Percentiles rank a stretch among this genome's conserved stretches.
phyloP scores from a whole-genome alignment of 2,888 invertebrate genomes.

The Drosophila prolongata region DNA sequence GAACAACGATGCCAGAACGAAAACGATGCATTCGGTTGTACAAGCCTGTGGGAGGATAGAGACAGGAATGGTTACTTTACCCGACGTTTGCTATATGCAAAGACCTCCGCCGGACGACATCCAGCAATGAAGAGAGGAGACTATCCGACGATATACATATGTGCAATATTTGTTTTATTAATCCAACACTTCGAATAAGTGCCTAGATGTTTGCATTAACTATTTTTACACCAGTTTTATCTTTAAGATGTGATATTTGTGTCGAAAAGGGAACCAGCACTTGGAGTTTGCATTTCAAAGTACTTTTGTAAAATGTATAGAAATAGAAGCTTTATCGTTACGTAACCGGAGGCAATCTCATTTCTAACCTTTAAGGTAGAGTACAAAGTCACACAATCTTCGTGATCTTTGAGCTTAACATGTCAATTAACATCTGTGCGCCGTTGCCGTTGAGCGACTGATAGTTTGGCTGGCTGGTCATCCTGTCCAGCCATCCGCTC shows the following conservation, averaged over 20 bases:
- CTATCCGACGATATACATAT: constrained; percentile 7
- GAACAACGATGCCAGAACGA: constrained; percentile 10
- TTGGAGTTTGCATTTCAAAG: constrained; percentile 14
- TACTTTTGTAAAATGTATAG: constrained; percentile 22
- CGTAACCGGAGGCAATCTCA: constrained; percentile 8
- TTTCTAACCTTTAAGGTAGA: constrained; percentile 12
- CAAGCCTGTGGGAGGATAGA: neutral
- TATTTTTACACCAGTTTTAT: constrained; percentile 39
- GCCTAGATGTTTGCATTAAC: constrained; percentile 55
- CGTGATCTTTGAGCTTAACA: constrained; percentile 69
- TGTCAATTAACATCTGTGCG: constrained; percentile 75
- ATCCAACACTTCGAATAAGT: constrained; percentile 68
- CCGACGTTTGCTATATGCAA: constrained; percentile 3
- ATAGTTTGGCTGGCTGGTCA: constrained; percentile 73
- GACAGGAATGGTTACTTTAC: neutral
- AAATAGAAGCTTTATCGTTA: constrained; percentile 34
- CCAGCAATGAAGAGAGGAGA: neutral
- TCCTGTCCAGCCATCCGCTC: constrained; percentile 68
- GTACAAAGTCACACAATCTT: constrained; percentile 56
- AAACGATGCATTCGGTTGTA: constrained; percentile 20
- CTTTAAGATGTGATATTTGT: constrained; percentile 62
- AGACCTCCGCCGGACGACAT: neutral
- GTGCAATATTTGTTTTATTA: constrained; percentile 39
- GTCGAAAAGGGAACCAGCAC: constrained; percentile 23
- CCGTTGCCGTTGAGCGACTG: constrained; percentile 75